These are phyloP conservation scores for Eulemur rufifrons DNA, from an alignment of 2,113 vertebrate species.

Conservation along the genomic window DNA sequence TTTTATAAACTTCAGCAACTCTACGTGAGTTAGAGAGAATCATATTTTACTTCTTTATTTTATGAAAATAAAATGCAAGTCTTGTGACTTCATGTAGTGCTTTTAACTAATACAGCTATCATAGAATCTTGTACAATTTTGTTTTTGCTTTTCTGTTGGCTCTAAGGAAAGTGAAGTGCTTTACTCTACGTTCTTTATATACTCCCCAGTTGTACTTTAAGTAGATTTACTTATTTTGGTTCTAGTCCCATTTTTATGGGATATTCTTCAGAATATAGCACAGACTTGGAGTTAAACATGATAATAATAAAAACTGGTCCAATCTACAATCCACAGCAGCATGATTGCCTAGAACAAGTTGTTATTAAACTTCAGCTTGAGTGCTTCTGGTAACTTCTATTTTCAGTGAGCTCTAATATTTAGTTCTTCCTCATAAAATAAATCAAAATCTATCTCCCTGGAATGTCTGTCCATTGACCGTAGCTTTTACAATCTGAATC, in stretches of 20 bases:
- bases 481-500: not conserved
- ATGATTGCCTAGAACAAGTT: not conserved
- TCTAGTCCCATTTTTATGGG: not conserved
- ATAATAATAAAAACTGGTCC: not conserved
- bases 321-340: not conserved
- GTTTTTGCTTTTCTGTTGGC: not conserved
- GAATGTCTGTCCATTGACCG: not conserved
- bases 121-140: not conserved
- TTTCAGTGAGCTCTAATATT: not conserved
- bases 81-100: not conserved
- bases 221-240: not conserved
- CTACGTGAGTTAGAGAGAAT: not conserved
- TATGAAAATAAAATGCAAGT: not conserved
- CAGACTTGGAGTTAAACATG: not conserved
- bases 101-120: not conserved
- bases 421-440: not conserved
- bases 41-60: constrained; percentile 22
- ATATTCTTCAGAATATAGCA: not conserved
- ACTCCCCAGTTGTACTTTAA: not conserved
- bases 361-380: not conserved
- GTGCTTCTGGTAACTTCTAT: not conserved
- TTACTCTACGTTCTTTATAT: not conserved
- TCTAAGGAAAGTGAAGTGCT: not conserved
- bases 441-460: not conserved
- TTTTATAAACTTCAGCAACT: not conserved